phyloP scores from a whole-genome alignment of 2,113 vertebrate species.

The Hiodon alosoides region DNA sequence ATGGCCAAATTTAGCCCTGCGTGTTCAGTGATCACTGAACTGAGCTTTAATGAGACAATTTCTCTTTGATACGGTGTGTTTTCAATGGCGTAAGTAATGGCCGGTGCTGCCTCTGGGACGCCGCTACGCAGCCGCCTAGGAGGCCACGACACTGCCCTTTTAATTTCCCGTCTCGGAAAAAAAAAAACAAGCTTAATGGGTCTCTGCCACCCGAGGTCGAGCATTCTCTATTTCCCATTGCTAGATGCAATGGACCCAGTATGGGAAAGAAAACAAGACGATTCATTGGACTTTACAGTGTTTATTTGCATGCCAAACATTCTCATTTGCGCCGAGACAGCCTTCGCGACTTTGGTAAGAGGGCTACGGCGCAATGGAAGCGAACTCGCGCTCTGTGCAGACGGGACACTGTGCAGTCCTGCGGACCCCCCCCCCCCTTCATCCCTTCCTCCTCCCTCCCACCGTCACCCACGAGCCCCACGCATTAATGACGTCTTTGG shows the following conservation, averaged over 20 bases:
- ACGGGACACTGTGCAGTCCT: background rate
- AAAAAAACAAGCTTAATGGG: constrained; percentile 4
- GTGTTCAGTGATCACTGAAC: background rate
- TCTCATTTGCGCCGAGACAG: constrained; percentile 16
- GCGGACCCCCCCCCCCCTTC: background rate
- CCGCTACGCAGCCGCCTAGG: background rate
- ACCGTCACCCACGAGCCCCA: no score
- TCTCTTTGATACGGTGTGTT: no score
- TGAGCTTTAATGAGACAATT: no score
- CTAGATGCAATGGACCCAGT: background rate
- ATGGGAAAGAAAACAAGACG: background rate
- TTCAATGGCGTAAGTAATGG: no score
- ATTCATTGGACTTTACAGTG: background rate
- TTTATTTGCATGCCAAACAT: constrained; percentile 27
- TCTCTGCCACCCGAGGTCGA: background rate
- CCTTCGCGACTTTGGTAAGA: no score
- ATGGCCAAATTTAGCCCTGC: constrained; percentile 1
- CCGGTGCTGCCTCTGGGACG: no score
- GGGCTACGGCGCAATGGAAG: no score
- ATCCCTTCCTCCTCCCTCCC: no score
- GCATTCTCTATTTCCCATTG: background rate
- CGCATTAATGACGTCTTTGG: no score
- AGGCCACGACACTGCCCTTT: no score
- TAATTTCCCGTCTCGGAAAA: background rate
- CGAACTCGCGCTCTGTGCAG: background rate